A percentile compares a stretch with the other conserved stretches of the same genome.
Evolutionary conservation across 2,888 invertebrate genomes (phyloP).

Genomic region (Folsomia candida): DNA sequence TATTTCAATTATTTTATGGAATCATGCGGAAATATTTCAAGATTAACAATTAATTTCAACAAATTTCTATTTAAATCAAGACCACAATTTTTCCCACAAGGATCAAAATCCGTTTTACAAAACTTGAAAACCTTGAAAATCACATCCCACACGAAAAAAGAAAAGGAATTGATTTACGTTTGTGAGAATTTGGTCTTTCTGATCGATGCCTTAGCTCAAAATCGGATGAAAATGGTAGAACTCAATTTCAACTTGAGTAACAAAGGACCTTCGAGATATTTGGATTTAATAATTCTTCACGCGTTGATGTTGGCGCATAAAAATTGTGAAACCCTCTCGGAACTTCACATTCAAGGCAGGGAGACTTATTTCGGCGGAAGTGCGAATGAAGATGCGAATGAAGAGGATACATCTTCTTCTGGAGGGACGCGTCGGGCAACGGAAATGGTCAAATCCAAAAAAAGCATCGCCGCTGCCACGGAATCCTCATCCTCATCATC

Average conservation of each 20-base stretch:
- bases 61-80: background rate
- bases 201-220: background rate
- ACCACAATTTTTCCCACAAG: background rate
- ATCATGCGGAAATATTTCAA: background rate
- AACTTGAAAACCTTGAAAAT: background rate
- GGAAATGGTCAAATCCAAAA: background rate
- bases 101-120: background rate
- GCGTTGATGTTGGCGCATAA: slow-evolving; percentile 1
- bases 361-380: background rate
- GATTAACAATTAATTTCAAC: background rate
- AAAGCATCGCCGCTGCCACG: background rate
- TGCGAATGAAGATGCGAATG: background rate
- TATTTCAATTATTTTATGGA: slow-evolving; percentile 3
- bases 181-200: slow-evolving; percentile 5
- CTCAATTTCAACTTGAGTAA: background rate
- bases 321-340: background rate
- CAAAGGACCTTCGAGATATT: background rate
- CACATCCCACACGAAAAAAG: slow-evolving; percentile 1
- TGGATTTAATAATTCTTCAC: background rate
- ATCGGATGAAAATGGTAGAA: background rate
- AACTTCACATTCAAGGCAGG: background rate
- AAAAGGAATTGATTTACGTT: slow-evolving; percentile 9
- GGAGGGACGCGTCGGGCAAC: background rate
- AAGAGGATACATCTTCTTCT: background rate
- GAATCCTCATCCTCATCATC: background rate